These are phyloP conservation scores for Hydrolagus affinis DNA, from an alignment of 2,113 vertebrate species.

Conservation along the genomic window DNA sequence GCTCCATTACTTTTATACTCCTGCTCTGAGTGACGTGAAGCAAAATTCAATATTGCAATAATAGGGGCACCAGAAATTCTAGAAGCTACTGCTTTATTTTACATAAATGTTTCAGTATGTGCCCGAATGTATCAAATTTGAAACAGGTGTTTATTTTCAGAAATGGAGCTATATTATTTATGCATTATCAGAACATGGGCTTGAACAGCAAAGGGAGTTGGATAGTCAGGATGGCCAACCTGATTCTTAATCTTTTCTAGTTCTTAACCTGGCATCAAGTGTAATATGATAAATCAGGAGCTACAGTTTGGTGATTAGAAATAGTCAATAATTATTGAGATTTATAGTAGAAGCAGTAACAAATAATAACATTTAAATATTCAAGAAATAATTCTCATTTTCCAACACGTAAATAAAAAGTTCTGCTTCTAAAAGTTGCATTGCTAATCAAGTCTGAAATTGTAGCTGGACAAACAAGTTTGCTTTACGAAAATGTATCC, in stretches of 20 bases:
- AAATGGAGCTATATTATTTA: background rate
- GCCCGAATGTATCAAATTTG: background rate
- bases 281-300: background rate
- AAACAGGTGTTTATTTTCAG: background rate
- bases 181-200: background rate
- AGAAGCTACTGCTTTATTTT: background rate
- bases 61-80: background rate
- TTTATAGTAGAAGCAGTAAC: too few species aligned
- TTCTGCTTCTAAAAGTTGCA: background rate
- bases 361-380: too few species aligned
- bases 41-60: background rate
- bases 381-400: too few species aligned
- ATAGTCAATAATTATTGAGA: too few species aligned
- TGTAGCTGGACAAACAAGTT: too few species aligned
- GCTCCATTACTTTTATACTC: background rate
- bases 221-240: background rate
- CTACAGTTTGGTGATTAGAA: background rate
- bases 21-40: background rate
- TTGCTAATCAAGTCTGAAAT: too few species aligned
- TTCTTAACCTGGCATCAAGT: background rate
- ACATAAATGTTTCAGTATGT: background rate
- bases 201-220: background rate
- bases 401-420: background rate
- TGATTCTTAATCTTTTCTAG: background rate
- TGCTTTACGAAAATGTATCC: too few species aligned